phyloP scores from a whole-genome alignment of 1,140 invertebrate species.

The Pissodes strobi region DNA sequence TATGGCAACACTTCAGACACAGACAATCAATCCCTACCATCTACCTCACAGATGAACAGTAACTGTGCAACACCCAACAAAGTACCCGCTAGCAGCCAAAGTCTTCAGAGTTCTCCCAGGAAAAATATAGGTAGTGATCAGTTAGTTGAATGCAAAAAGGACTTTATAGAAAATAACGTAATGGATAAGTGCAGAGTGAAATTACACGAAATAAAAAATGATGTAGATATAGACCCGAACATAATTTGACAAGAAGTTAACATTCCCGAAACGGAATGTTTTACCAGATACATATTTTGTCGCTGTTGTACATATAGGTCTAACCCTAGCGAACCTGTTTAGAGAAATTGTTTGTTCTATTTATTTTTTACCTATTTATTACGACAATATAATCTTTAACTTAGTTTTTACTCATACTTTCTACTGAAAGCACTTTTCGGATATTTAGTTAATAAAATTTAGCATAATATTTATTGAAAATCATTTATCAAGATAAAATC shows the following conservation, averaged over 20 bases:
- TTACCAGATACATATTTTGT: constrained; percentile 54
- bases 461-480: no score
- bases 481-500: no score
- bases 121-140: constrained; percentile 14
- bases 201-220: constrained; percentile 35
- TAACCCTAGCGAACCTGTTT: constrained; percentile 51
- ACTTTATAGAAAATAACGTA: constrained; percentile 30
- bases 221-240: constrained; percentile 37
- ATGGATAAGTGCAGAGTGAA: constrained; percentile 29
- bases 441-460: no score
- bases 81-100: constrained; percentile 5
- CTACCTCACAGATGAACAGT: constrained; percentile 50
- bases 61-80: constrained; percentile 43
- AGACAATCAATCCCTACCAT: constrained; percentile 50
- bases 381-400: no score
- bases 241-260: constrained; percentile 53
- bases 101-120: constrained; percentile 14
- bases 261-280: constrained; percentile 48
- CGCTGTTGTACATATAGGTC: constrained; percentile 55
- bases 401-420: no score
- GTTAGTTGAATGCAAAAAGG: constrained; percentile 14
- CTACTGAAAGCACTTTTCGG: no score
- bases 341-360: no score
- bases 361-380: no score
- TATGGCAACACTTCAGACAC: constrained; percentile 25